phyloP scores from a whole-genome alignment of 2,888 invertebrate species.

The Calliphora vomitoria region DNA sequence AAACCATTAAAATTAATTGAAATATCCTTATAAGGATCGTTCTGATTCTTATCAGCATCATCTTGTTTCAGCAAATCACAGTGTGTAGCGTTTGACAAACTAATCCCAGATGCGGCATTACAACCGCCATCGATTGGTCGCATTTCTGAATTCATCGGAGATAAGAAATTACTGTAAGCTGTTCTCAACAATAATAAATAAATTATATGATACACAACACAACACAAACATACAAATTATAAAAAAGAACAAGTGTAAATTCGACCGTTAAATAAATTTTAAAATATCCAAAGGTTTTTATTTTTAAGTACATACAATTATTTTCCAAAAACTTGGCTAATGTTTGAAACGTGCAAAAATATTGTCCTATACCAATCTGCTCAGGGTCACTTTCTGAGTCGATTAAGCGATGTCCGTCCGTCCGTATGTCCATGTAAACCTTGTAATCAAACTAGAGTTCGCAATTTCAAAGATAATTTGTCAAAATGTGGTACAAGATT shows the following conservation, averaged over 20 bases:
- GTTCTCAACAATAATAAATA: slow-evolving; percentile 48
- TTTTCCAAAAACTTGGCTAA: no score
- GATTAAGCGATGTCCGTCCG: no score
- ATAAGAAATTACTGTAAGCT: slow-evolving; percentile 83
- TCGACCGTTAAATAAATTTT: not conserved
- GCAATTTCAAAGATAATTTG: no score
- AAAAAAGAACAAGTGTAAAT: slow-evolving; percentile 20
- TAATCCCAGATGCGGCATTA: slow-evolving; percentile 70
- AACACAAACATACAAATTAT: slow-evolving; percentile 53
- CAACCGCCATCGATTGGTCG: slow-evolving; percentile 76
- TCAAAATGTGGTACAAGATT: no score
- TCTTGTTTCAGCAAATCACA: slow-evolving; percentile 75
- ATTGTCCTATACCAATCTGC: no score
- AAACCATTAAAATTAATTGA: slow-evolving; percentile 80
- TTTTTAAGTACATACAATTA: no score
- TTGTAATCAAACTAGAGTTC: no score
- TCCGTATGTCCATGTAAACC: no score
- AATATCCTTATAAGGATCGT: slow-evolving; percentile 76
- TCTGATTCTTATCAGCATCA: slow-evolving; percentile 76
- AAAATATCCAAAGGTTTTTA: no score
- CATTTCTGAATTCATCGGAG: slow-evolving; percentile 79
- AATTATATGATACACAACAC: slow-evolving; percentile 49
- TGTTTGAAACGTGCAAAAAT: no score
- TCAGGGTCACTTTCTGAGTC: no score
- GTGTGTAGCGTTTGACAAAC: slow-evolving; percentile 77